Conservation (phyloP, 2,113 vertebrate species). For the Globicephala melas region DNA sequence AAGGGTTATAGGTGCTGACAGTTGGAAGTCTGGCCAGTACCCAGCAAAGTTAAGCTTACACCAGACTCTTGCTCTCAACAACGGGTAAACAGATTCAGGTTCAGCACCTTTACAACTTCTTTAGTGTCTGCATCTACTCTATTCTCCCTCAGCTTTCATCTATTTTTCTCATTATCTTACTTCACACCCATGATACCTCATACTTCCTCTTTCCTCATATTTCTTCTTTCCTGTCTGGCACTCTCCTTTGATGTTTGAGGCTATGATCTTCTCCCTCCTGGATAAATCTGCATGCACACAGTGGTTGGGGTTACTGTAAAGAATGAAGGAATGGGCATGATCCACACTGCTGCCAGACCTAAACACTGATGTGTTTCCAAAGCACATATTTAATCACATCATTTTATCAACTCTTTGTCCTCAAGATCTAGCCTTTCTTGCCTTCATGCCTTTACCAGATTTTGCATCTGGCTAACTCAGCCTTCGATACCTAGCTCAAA, state of each 20-base stretch:
- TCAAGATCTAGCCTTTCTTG: not conserved
- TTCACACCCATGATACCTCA: not conserved
- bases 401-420: not conserved
- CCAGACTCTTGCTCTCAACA: not conserved
- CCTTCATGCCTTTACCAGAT: not conserved
- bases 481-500: not conserved
- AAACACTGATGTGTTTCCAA: not conserved
- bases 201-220: not conserved
- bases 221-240: not conserved
- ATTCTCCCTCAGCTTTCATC: not conserved
- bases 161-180: not conserved
- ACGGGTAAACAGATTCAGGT: not conserved
- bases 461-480: slow-evolving; percentile 6
- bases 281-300: not conserved
- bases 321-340: not conserved
- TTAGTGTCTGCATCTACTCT: not conserved
- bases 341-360: not conserved
- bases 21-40: not conserved
- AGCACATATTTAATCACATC: not conserved
- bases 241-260: not conserved
- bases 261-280: not conserved
- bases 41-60: not conserved
- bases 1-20: not conserved
- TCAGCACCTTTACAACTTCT: not conserved
- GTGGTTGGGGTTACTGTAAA: not conserved